A percentile compares a stretch with the other conserved stretches of the same genome.
These are phyloP conservation scores for Onthophagus taurus DNA, from an alignment of 1,140 invertebrate species.

Conservation along the genomic window DNA sequence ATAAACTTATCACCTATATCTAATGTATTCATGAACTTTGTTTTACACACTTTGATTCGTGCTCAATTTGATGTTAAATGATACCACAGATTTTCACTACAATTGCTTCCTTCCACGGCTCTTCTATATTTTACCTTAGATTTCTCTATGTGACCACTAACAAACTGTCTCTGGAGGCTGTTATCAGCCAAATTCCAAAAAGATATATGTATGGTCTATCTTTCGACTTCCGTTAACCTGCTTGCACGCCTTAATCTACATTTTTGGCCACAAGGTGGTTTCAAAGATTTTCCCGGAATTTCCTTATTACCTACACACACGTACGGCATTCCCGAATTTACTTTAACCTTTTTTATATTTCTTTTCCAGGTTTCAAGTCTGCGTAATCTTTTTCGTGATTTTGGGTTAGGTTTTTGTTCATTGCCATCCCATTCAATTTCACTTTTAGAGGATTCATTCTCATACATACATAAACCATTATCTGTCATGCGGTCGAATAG, in stretches of 20 bases:
- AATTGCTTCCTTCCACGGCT: background rate
- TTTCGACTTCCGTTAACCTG: background rate
- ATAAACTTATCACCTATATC: constrained; percentile 3
- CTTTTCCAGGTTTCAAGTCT: background rate
- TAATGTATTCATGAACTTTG: constrained; percentile 7
- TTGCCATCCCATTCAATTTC: background rate
- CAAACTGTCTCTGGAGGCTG: background rate
- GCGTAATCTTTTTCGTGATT: background rate
- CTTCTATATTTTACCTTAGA: background rate
- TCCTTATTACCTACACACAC: background rate
- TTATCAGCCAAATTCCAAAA: background rate
- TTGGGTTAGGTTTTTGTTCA: background rate
- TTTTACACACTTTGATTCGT: constrained; percentile 1
- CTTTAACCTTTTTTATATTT: constrained; percentile 2
- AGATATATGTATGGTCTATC: background rate
- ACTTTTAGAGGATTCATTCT: no score
- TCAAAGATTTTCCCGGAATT: background rate
- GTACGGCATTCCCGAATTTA: constrained; percentile 4
- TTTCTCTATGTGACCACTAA: background rate
- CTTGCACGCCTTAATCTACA: constrained; percentile 2
- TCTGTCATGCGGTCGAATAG: no score
- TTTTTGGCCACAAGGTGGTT: background rate
- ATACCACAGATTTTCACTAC: constrained; percentile 1
- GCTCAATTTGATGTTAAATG: background rate
- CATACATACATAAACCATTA: no score